These are phyloP conservation scores for Sesia bembeciformis DNA, from an alignment of 2,888 invertebrate species.

Conservation along the genomic window DNA sequence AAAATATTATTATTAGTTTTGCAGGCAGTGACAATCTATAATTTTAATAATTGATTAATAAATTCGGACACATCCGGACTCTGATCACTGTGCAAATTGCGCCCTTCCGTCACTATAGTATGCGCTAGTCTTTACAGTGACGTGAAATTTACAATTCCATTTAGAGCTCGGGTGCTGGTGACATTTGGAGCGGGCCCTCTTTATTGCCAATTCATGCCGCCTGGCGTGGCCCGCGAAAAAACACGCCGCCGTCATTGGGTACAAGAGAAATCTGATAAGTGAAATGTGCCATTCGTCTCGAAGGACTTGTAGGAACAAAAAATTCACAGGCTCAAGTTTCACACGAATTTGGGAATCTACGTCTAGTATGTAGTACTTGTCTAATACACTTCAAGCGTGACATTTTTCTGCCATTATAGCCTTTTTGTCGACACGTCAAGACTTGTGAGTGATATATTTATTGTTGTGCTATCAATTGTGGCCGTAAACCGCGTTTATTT, in stretches of 20 bases:
- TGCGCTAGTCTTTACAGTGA: slow-evolving; percentile 2
- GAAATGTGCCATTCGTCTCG: slow-evolving; percentile 8
- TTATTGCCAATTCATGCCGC: slow-evolving; percentile 27
- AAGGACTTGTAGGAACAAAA: slow-evolving; percentile 14
- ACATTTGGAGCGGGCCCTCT: slow-evolving; percentile 20
- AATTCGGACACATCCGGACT: too few relatives aligned
- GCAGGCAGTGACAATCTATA: too few relatives aligned
- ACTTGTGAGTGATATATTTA: too few relatives aligned
- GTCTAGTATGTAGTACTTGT: too few relatives aligned
- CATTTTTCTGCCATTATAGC: too few relatives aligned
- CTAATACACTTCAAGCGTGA: too few relatives aligned
- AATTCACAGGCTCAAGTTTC: slow-evolving; percentile 2
- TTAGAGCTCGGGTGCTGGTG: slow-evolving; percentile 15
- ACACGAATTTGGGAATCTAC: background rate
- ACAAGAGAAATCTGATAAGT: slow-evolving; percentile 32
- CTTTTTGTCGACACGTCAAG: too few relatives aligned
- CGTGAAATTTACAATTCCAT: slow-evolving; percentile 15
- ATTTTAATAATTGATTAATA: too few relatives aligned
- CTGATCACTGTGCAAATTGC: too few relatives aligned
- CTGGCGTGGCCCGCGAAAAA: slow-evolving; percentile 1
- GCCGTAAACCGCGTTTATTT: too few relatives aligned
- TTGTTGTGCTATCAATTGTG: too few relatives aligned
- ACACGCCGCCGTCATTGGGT: slow-evolving; percentile 11
- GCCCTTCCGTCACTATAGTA: background rate
- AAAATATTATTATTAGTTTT: too few relatives aligned